Evolutionary conservation across 1,140 invertebrate species (phyloP), one percentile per base, ranked within the genome.

Genomic region (Eciton burchellii): DNA sequence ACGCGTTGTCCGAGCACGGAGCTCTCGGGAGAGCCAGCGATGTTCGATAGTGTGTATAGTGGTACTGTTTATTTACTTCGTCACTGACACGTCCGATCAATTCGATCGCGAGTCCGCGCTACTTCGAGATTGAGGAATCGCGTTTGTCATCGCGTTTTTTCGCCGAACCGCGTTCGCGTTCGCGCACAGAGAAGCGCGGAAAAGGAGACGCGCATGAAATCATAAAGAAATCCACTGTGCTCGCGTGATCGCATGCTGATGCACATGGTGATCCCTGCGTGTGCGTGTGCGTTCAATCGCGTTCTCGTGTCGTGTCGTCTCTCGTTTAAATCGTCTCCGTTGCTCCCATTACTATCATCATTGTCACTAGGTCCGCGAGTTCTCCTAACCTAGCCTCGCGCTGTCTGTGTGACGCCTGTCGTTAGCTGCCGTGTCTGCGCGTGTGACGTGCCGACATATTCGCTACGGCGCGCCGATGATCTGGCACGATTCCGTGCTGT

Each of bases 31-130:
- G 35, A 11, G 24, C 12, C 57, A 35, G 21, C 19, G 29, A 11
- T 68, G 6, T n/a, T 43, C 14, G 49, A 54, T 79, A 29, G 84
- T 87, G 89, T 87, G 89, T 35, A 35, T 83, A 91, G 84, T 90
- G 85, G 79, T 84, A 12, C 84, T 91, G 91, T 91, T 91, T 91
- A 91, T 91, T 91, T 91, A 91, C 89, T 89, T 70, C 63, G 49
- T 29, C 47, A 57, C 68, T 35, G 26, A 21, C n/a, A 72, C 82
- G 84, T 87, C 65, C 62, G 81, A 66, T 71, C 62, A 76, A 83
- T 89, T 88, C n/a, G 60, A 86, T 76, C 52, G 77, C 26, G 29
- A 62, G 59, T 24, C 63, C 11, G 56, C 43, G 29, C 81, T 68
- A 19, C 12, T 9, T 52, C 56, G 16, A 9, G 9, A 21, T 45